Evolutionary conservation across 2,888 invertebrate genomes (phyloP).

Genomic region (Eupithecia subumbrata): DNA sequence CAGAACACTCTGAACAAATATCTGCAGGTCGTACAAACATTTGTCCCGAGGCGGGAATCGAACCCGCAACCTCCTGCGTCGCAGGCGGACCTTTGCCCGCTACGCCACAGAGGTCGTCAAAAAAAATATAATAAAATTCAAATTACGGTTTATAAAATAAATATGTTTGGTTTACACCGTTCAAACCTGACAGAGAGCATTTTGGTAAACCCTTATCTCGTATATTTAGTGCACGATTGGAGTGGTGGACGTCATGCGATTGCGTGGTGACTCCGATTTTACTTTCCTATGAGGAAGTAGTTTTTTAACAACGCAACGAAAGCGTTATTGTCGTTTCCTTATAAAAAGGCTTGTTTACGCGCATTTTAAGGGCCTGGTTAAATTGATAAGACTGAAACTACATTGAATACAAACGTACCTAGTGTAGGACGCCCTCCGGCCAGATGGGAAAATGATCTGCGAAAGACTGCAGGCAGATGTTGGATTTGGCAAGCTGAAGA

Average conservation of each 20-base stretch:
- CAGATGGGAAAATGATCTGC: no score
- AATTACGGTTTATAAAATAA: slow-evolving; percentile 38
- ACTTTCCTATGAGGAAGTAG: slow-evolving; percentile 49
- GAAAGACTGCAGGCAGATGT: no score
- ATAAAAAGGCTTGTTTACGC: slow-evolving; percentile 13
- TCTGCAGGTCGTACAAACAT: no score
- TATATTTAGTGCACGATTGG: slow-evolving; percentile 54
- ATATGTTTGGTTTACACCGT: slow-evolving; percentile 52
- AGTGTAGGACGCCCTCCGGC: no score
- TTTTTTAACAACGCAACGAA: slow-evolving; percentile 42
- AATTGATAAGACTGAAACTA: background rate
- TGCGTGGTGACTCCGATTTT: slow-evolving; percentile 62
- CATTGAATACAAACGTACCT: background rate
- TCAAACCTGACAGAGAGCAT: slow-evolving; percentile 55
- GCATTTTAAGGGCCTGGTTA: slow-evolving; percentile 1
- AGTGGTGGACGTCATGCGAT: slow-evolving; percentile 67
- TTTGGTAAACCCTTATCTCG: slow-evolving; percentile 51
- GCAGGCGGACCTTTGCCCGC: no score
- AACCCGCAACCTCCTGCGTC: no score
- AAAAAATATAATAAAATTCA: no score
- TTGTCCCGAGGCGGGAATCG: no score
- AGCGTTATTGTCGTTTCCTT: slow-evolving; percentile 30
- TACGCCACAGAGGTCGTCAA: no score
- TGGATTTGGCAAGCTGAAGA: no score
- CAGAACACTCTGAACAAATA: no score